Percentiles rank a stretch among this genome's conserved stretches.
Conservation (phyloP, 2,797 vertebrate species). For the Threskiornis aethiopicus region DNA sequence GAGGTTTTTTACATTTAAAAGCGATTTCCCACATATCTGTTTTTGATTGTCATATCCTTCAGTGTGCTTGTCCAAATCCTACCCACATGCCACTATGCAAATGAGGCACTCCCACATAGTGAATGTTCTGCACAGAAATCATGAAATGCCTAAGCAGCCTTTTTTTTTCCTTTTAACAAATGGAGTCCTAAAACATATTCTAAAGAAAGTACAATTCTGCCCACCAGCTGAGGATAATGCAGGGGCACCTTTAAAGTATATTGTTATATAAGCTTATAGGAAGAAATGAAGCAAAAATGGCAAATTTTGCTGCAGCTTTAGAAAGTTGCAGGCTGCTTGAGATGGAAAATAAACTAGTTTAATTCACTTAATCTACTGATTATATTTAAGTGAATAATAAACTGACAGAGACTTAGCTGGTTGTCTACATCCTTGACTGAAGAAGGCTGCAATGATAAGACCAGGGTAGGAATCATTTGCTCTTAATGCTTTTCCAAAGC, state of each 20-base stretch:
- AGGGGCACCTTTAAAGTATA: background rate
- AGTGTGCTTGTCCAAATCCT: conserved; percentile 63
- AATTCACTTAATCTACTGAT: background rate
- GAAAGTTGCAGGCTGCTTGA: background rate
- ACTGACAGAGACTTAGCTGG: background rate
- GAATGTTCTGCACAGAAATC: conserved; percentile 62
- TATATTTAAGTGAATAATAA: background rate
- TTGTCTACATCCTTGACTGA: background rate
- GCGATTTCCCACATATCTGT: conserved; percentile 59
- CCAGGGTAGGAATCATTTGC: background rate
- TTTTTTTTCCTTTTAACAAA: conserved; percentile 16
- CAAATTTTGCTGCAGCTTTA: background rate
- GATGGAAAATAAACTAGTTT: background rate
- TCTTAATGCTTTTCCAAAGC: background rate
- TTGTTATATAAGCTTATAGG: conserved; percentile 13
- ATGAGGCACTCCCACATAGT: conserved; percentile 66
- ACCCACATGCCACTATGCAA: conserved; percentile 64
- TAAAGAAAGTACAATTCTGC: conserved; percentile 17
- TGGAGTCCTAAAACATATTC: conserved; percentile 12
- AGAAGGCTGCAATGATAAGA: background rate
- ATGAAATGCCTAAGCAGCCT: conserved; percentile 26
- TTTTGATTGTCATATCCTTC: conserved; percentile 64
- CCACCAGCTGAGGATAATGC: conserved; percentile 14
- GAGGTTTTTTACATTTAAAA: conserved; percentile 48
- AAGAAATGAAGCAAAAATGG: background rate